Evolutionary conservation across 1,140 invertebrate genomes (phyloP).

Genomic region (Bactericera cockerelli): DNA sequence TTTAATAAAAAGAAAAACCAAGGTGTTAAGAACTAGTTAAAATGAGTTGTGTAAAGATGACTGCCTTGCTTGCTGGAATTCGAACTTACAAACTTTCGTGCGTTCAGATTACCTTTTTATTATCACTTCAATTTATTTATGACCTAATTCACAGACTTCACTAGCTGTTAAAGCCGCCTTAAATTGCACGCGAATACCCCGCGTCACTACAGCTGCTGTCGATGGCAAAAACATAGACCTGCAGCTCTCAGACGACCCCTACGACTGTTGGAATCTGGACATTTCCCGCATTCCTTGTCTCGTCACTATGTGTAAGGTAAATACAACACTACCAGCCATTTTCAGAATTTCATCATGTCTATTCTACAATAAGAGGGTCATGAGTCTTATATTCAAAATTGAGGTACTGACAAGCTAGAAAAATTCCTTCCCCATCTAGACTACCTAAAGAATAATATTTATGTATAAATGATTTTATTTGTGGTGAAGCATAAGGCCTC

Average conservation of each 20-base stretch:
- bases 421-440: slow-evolving; percentile 4
- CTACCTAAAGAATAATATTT: no score
- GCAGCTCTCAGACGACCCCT: slow-evolving; percentile 77
- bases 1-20: no score
- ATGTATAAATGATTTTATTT: no score
- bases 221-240: slow-evolving; percentile 76
- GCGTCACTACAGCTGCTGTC: slow-evolving; percentile 54
- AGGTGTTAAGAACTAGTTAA: no score
- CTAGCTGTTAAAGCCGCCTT: slow-evolving; percentile 83
- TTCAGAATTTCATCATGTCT: slow-evolving; percentile 17
- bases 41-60: background rate
- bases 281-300: slow-evolving; percentile 61
- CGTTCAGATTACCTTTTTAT: no score
- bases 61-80: background rate
- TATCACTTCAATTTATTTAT: no score
- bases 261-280: slow-evolving; percentile 64
- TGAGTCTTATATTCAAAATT: slow-evolving; percentile 14
- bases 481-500: no score
- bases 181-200: slow-evolving; percentile 71
- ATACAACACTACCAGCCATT: no score
- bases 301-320: slow-evolving; percentile 53
- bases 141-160: slow-evolving; percentile 29
- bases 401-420: slow-evolving; percentile 13
- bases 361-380: no score
- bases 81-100: no score